phyloP scores from a whole-genome alignment of 2,113 vertebrate species.

The Clupea harengus region DNA sequence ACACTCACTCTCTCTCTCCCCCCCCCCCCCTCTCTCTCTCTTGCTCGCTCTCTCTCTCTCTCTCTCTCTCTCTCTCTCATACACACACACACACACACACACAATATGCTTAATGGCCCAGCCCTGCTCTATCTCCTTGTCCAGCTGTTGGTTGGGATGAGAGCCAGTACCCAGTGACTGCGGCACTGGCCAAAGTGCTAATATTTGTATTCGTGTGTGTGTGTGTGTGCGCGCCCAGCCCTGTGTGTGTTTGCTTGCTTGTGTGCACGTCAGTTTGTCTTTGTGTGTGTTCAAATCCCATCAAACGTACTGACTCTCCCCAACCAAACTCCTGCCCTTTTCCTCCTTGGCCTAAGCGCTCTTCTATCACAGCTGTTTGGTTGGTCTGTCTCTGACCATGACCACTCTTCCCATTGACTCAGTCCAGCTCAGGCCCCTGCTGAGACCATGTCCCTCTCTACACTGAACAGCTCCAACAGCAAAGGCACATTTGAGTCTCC shows the following conservation, averaged over 20 bases:
- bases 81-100: not conserved
- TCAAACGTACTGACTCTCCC: not conserved
- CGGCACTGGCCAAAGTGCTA: not conserved
- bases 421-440: too few relatives aligned
- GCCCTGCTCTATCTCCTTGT: not conserved
- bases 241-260: not conserved
- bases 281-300: not conserved
- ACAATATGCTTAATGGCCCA: conserved; percentile 2
- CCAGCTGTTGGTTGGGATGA: not conserved
- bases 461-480: too few relatives aligned
- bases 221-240: not conserved
- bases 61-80: not conserved
- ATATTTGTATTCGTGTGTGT: not conserved
- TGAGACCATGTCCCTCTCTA: too few relatives aligned
- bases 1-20: too few relatives aligned
- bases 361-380: not conserved
- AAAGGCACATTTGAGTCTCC: too few relatives aligned
- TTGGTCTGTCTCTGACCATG: not conserved
- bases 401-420: too few relatives aligned
- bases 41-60: not conserved
- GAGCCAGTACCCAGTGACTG: not conserved
- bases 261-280: not conserved
- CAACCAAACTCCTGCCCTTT: not conserved
- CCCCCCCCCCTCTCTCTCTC: too few relatives aligned
- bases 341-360: not conserved